Evolutionary conservation across 2,797 vertebrate genomes (phyloP).

Genomic region (Melanotaenia maccullochi): DNA sequence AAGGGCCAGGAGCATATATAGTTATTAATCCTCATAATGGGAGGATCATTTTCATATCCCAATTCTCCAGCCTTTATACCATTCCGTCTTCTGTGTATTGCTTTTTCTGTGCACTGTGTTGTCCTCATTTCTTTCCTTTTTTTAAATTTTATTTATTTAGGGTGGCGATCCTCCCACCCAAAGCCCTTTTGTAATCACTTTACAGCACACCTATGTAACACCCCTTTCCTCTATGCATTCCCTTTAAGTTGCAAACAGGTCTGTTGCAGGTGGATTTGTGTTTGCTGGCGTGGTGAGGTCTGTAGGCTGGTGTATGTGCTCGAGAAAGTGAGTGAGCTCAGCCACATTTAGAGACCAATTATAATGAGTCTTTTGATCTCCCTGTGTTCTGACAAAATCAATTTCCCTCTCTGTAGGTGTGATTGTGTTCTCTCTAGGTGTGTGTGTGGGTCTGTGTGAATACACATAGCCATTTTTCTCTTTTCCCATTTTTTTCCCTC

Average conservation of each 20-base stretch:
- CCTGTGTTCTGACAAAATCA: conserved; percentile 73
- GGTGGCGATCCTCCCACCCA: conserved; percentile 27
- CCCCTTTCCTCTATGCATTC: conserved; percentile 10
- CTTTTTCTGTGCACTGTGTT: conserved; percentile 30
- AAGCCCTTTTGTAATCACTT: conserved; percentile 26
- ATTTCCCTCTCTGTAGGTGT: conserved; percentile 68
- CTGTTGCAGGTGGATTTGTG: conserved; percentile 35
- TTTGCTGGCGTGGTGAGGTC: conserved; percentile 38
- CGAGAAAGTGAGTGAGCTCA: conserved; percentile 51
- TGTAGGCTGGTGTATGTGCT: conserved; percentile 42
- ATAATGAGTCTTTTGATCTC: conserved; percentile 78
- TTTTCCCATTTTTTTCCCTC: neutral
- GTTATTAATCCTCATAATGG: conserved; percentile 79
- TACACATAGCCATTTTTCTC: conserved; percentile 24
- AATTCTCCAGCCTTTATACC: conserved; percentile 52
- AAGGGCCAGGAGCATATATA: conserved; percentile 73
- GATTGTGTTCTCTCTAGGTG: conserved; percentile 28
- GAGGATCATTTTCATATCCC: conserved; percentile 72
- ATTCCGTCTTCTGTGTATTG: conserved; percentile 22
- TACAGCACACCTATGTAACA: conserved; percentile 27
- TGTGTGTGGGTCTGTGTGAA: conserved; percentile 26
- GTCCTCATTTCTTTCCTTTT: conserved; percentile 59
- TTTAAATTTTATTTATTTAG: conserved; percentile 31
- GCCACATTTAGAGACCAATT: conserved; percentile 78
- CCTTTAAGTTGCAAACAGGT: conserved; percentile 32